These are phyloP conservation scores for Leptopilina syphax DNA, from an alignment of 2,888 invertebrate species.

Conservation along the genomic window DNA sequence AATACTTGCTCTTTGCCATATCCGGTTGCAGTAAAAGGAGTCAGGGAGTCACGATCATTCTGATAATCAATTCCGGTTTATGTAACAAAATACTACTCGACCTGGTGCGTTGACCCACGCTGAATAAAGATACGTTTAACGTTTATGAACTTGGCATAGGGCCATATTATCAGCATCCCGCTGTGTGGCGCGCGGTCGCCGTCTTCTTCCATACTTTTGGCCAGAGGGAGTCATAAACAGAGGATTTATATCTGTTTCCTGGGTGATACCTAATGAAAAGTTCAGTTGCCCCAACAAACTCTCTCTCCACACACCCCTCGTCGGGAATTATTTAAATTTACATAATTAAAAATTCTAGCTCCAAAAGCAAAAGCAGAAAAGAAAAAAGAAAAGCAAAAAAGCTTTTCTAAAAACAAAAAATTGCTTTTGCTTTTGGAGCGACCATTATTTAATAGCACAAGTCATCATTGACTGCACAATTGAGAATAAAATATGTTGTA, in stretches of 20 bases:
- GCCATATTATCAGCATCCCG: constrained; percentile 2
- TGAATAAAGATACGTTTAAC: constrained; percentile 14
- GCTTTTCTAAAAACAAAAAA: too few species aligned
- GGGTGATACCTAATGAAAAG: constrained; percentile 23
- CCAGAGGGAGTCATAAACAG: constrained; percentile 3
- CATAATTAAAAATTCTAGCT: not conserved
- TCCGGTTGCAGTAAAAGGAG: constrained; percentile 33
- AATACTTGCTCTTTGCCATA: constrained; percentile 17
- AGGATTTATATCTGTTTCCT: constrained; percentile 27
- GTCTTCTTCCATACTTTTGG: constrained; percentile 9
- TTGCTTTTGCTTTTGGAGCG: too few species aligned
- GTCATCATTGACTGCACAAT: not conserved
- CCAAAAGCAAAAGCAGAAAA: too few species aligned
- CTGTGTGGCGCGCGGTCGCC: not conserved
- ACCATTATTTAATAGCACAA: too few species aligned
- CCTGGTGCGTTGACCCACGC: constrained; percentile 26
- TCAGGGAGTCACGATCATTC: constrained; percentile 38
- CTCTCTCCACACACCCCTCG: not conserved
- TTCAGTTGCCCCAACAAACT: not conserved
- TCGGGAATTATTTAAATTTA: not conserved
- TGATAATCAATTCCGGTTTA: constrained; percentile 38
- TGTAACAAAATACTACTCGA: constrained; percentile 32
- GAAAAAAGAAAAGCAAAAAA: too few species aligned
- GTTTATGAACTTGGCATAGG: constrained; percentile 26
- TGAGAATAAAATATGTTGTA: not conserved